Evolutionary conservation across 2,888 invertebrate species (phyloP).

Genomic region (Argynnis bischoffii): DNA sequence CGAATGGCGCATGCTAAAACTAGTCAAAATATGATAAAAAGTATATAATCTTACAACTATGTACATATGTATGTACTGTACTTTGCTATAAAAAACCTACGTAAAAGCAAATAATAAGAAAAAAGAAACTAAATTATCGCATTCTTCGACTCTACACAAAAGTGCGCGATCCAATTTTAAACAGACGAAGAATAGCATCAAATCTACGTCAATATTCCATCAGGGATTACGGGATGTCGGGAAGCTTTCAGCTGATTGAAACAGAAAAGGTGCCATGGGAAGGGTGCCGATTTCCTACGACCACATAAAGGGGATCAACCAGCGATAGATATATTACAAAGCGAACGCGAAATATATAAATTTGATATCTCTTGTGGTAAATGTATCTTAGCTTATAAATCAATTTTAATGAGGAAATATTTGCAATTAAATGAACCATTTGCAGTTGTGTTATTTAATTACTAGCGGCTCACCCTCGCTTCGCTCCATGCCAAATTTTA

Average conservation of each 20-base stretch:
- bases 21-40: no score
- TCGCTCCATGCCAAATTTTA: no score
- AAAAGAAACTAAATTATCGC: background rate
- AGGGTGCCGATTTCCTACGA: conserved; percentile 28
- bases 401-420: no score
- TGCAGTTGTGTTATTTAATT: no score
- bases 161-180: background rate
- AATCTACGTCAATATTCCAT: conserved; percentile 25
- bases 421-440: no score
- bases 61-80: no score
- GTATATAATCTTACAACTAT: no score
- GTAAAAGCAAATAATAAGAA: background rate
- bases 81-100: background rate
- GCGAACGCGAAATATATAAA: background rate
- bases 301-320: conserved; percentile 5
- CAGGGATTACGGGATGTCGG: conserved; percentile 42
- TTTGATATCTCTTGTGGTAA: no score
- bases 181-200: background rate
- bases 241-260: conserved; percentile 68
- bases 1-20: no score
- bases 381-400: no score
- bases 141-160: background rate
- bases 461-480: no score
- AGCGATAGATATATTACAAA: background rate
- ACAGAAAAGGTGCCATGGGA: conserved; percentile 54